These are phyloP conservation scores for Dendrocincla fuliginosa DNA, from an alignment of 2,797 vertebrate species.

Conservation along the genomic window DNA sequence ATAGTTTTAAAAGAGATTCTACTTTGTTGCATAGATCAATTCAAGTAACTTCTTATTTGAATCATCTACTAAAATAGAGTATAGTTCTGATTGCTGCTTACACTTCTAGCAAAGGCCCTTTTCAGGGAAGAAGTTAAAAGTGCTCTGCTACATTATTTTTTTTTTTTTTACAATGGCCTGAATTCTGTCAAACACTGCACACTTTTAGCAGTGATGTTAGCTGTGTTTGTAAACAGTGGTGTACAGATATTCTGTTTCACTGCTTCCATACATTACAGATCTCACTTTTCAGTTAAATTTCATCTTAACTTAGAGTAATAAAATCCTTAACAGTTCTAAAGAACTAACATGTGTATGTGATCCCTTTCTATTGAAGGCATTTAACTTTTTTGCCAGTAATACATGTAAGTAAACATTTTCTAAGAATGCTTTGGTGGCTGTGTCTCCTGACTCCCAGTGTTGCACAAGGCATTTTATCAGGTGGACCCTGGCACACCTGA, in stretches of 20 bases:
- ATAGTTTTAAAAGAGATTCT: background rate
- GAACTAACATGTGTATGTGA: background rate
- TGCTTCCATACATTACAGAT: background rate
- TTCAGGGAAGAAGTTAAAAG: background rate
- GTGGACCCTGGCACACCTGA: background rate
- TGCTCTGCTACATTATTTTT: background rate
- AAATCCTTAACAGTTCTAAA: background rate
- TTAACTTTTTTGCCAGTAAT: background rate
- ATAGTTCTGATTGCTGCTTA: background rate
- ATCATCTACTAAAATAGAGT: background rate
- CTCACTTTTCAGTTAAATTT: background rate
- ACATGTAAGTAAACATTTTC: rapidly evolving
- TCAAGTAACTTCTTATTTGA: background rate
- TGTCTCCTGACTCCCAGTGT: background rate
- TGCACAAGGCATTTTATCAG: background rate
- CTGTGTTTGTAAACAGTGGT: background rate
- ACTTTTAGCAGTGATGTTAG: background rate
- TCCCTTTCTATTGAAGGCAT: background rate
- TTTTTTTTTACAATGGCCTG: background rate
- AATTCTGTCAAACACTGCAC: background rate
- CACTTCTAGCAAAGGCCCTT: background rate
- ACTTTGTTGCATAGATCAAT: background rate
- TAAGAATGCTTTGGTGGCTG: background rate
- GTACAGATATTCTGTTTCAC: background rate
- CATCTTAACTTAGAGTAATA: background rate